A percentile compares a stretch with the other conserved stretches of the same genome.
Conservation (phyloP, 1,140 invertebrate genomes). For the Drosophila nikananu region DNA sequence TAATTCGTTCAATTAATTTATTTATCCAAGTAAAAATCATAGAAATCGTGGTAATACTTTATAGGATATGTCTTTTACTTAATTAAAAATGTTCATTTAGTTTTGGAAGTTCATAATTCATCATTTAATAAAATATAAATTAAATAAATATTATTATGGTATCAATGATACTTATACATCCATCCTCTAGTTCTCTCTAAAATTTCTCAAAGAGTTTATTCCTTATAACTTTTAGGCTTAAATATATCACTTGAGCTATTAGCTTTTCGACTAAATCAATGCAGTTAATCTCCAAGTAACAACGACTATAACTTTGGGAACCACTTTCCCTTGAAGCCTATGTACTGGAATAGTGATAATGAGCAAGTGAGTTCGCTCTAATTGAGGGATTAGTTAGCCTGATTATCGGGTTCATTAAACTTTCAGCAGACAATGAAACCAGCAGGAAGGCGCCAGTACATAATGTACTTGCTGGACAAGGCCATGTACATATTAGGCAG, state of each 20-base stretch:
- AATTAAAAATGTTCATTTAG: background rate
- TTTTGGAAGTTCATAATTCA: too few species aligned
- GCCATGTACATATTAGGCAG: slow-evolving; percentile 27
- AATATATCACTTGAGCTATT: background rate
- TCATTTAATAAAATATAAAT: background rate
- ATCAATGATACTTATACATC: too few species aligned
- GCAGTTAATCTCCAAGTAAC: too few species aligned
- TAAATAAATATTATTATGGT: too few species aligned
- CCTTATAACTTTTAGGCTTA: too few species aligned
- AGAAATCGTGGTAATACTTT: background rate
- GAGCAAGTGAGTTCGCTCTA: slow-evolving; percentile 12
- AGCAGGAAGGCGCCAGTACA: slow-evolving; percentile 24
- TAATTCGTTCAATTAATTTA: too few species aligned
- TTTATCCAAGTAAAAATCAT: too few species aligned
- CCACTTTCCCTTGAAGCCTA: slow-evolving; percentile 16
- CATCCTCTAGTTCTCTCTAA: background rate
- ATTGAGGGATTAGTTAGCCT: slow-evolving; percentile 57
- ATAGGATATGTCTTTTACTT: background rate
- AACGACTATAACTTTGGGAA: background rate
- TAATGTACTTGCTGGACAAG: slow-evolving; percentile 34
- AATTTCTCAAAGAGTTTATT: too few species aligned
- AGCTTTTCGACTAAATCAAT: too few species aligned
- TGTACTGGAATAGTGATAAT: slow-evolving; percentile 13
- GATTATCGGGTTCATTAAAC: slow-evolving; percentile 64
- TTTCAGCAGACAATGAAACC: slow-evolving; percentile 34